Evolutionary conservation across 2,888 invertebrate genomes (phyloP).

Genomic region (Xanthia icteritia): DNA sequence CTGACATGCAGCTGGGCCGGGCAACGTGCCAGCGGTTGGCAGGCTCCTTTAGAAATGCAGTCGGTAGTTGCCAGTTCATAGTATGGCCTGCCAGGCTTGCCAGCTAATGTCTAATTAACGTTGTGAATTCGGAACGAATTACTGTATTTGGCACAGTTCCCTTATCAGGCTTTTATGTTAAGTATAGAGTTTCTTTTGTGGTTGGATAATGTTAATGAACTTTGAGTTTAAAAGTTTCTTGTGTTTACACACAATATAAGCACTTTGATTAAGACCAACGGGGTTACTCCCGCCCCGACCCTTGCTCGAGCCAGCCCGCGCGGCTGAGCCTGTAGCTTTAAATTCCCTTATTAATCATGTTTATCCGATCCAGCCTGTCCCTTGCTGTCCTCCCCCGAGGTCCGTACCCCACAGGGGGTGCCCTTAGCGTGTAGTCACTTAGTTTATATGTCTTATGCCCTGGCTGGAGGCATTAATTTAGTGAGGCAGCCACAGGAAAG

Average conservation of each 20-base stretch:
- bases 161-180: constrained; percentile 12
- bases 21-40: constrained; percentile 55
- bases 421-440: no score
- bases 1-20: constrained; percentile 50
- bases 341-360: no score
- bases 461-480: no score
- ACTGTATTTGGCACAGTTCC: constrained; percentile 59
- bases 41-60: constrained; percentile 54
- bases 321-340: no score
- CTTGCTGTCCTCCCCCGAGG: no score
- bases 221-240: neutral
- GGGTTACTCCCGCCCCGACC: neutral
- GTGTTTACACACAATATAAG: neutral
- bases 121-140: constrained; percentile 43
- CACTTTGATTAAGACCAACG: neutral
- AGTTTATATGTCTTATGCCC: no score
- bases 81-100: constrained; percentile 47
- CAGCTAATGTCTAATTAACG: constrained; percentile 59
- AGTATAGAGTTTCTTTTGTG: constrained; percentile 19
- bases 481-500: no score
- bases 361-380: no score
- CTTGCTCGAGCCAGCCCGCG: no score
- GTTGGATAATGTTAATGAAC: constrained; percentile 23
- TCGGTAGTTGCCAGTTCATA: constrained; percentile 46
- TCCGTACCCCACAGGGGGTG: no score